Percentiles rank a stretch among this genome's conserved stretches.
phyloP scores from a whole-genome alignment of 2,113 vertebrate species.

The Colistium nudipinnis region DNA sequence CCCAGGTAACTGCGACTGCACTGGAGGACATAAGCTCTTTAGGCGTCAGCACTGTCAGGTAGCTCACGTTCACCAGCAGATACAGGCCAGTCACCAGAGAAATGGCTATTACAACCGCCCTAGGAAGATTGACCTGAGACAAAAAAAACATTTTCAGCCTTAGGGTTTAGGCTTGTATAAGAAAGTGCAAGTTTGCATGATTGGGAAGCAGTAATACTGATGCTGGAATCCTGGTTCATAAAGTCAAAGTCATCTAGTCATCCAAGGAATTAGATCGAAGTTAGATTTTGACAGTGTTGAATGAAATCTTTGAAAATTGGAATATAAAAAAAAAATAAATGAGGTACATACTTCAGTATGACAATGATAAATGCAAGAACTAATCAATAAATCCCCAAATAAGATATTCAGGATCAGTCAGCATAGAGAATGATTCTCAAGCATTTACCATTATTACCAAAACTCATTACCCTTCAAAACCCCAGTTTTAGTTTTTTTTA shows the following conservation, averaged over 20 bases:
- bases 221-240: too few relatives aligned
- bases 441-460: too few relatives aligned
- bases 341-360: too few relatives aligned
- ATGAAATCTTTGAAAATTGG: not conserved
- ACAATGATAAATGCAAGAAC: not conserved
- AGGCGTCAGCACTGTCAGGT: slow-evolving; percentile 87
- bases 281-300: not conserved
- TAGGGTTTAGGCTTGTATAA: too few relatives aligned
- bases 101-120: slow-evolving; percentile 87
- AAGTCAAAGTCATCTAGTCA: too few relatives aligned
- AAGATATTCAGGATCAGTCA: not conserved
- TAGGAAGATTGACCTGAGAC: slow-evolving; percentile 86
- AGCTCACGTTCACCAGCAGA: slow-evolving; percentile 90
- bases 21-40: slow-evolving; percentile 85
- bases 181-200: too few relatives aligned
- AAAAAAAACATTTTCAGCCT: not conserved
- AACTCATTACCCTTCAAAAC: not conserved
- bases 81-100: slow-evolving; percentile 89
- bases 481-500: not conserved
- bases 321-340: too few relatives aligned
- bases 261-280: not conserved
- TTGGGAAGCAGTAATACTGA: too few relatives aligned
- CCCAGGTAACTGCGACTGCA: slow-evolving; percentile 89
- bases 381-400: not conserved
- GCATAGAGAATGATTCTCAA: too few relatives aligned